A percentile compares a stretch with the other conserved stretches of the same genome.
phyloP scores from a whole-genome alignment of 2,113 vertebrate species.

The Carassius auratus region DNA sequence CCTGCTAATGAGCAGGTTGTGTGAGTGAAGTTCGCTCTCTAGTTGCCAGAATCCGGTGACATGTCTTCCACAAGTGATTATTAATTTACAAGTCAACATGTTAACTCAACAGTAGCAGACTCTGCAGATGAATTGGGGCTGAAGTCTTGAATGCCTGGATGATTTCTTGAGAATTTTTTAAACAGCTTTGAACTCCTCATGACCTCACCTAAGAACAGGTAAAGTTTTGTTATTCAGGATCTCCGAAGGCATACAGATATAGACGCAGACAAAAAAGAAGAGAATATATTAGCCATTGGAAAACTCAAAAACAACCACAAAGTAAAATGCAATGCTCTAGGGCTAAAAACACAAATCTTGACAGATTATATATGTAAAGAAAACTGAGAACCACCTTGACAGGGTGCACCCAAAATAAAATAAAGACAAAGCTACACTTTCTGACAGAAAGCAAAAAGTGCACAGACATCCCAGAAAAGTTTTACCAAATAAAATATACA shows the following conservation, averaged over 20 bases:
- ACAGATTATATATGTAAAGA: neutral
- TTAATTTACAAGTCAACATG: slow-evolving; percentile 36
- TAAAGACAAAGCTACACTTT: neutral
- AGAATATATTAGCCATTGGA: neutral
- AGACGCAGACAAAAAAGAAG: neutral
- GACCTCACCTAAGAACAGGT: neutral
- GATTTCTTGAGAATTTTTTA: slow-evolving; percentile 31
- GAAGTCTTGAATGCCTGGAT: slow-evolving; percentile 25
- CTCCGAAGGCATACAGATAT: neutral
- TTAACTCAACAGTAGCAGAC: slow-evolving; percentile 24
- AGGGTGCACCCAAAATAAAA: neutral
- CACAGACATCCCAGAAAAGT: neutral
- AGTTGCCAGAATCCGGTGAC: slow-evolving; percentile 31
- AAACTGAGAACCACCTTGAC: neutral
- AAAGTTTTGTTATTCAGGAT: neutral
- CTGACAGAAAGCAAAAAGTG: neutral
- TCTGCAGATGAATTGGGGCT: slow-evolving; percentile 40
- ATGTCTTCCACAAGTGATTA: slow-evolving; percentile 31
- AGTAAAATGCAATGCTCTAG: neutral
- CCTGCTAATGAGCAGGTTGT: slow-evolving; percentile 56
- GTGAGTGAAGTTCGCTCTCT: slow-evolving; percentile 3
- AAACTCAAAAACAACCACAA: slow-evolving; percentile 21
- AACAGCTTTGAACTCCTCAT: slow-evolving; percentile 18
- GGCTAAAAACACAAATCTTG: neutral
- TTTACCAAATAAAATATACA: slow-evolving; percentile 4